A percentile compares a stretch with the other conserved stretches of the same genome.
Evolutionary conservation across 2,888 invertebrate genomes (phyloP).

Genomic region (Nudaria mundana): DNA sequence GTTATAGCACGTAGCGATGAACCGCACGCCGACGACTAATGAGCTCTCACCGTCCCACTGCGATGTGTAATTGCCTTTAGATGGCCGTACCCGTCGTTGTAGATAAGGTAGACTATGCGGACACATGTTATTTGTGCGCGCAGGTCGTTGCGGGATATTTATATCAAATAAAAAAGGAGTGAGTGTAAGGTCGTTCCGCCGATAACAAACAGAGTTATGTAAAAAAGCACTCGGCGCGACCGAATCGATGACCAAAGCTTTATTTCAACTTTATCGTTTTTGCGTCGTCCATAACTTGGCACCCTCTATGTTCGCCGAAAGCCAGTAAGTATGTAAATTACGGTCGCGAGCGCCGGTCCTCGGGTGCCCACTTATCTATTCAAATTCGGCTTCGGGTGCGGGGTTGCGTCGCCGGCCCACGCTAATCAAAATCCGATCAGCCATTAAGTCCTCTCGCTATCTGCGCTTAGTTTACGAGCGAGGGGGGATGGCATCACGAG

Average conservation of each 20-base stretch:
- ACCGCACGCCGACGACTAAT: slow-evolving; percentile 17
- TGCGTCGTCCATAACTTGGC: slow-evolving; percentile 75
- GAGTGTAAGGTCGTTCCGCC: slow-evolving; percentile 27
- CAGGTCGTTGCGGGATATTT: slow-evolving; percentile 44
- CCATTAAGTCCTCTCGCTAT: slow-evolving; percentile 81
- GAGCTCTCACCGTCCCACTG: slow-evolving; percentile 11
- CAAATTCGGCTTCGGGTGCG: slow-evolving; percentile 75
- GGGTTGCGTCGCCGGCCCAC: slow-evolving; percentile 75
- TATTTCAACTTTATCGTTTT: slow-evolving; percentile 80
- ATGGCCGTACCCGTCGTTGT: slow-evolving; percentile 24
- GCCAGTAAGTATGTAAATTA: slow-evolving; percentile 81
- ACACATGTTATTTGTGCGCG: slow-evolving; percentile 25
- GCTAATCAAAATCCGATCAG: slow-evolving; percentile 82
- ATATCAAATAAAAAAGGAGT: slow-evolving; percentile 52
- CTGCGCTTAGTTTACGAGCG: slow-evolving; percentile 79
- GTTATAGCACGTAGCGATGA: slow-evolving; percentile 42
- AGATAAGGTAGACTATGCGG: slow-evolving; percentile 20
- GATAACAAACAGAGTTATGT: slow-evolving; percentile 71
- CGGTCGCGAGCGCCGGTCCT: slow-evolving; percentile 76
- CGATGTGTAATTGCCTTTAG: slow-evolving; percentile 13
- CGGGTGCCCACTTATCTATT: slow-evolving; percentile 80
- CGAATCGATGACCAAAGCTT: slow-evolving; percentile 74
- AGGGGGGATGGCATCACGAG: slow-evolving; percentile 56
- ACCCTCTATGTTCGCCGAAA: slow-evolving; percentile 73
- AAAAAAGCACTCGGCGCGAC: slow-evolving; percentile 66